These are phyloP conservation scores for Heteromyza rotundicornis DNA, from an alignment of 2,888 invertebrate species.

Conservation along the genomic window DNA sequence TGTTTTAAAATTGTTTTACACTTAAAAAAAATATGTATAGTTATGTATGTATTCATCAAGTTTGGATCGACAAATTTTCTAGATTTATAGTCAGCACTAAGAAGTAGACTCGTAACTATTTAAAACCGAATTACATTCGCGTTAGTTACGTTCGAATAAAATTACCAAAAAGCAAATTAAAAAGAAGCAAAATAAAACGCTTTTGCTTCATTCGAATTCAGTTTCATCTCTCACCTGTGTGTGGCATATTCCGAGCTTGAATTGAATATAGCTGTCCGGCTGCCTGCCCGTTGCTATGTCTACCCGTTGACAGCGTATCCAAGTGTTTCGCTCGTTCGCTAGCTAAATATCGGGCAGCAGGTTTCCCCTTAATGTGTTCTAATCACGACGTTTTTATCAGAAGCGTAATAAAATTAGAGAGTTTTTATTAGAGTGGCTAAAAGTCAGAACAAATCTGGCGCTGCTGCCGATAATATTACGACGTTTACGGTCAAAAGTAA, in stretches of 20 bases:
- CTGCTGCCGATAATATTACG: neutral
- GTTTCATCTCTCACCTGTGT: conserved; percentile 40
- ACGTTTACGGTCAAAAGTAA: no score
- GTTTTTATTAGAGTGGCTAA: conserved; percentile 6
- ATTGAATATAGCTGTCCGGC: no score
- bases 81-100: no score
- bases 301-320: conserved; percentile 22
- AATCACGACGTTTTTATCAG: conserved; percentile 29
- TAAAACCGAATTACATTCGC: no score
- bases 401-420: conserved; percentile 23
- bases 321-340: conserved; percentile 12
- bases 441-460: neutral
- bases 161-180: neutral
- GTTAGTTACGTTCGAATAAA: neutral
- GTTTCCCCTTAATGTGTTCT: conserved; percentile 23
- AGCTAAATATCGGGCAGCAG: neutral
- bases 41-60: no score
- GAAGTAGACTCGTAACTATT: no score
- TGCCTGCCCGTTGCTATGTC: neutral
- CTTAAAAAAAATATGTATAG: no score
- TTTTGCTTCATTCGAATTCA: no score
- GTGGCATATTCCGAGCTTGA: conserved; percentile 37
- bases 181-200: neutral
- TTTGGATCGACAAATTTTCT: no score
- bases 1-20: no score